These are phyloP conservation scores for Chirona hameri DNA, from an alignment of 2,888 invertebrate genomes.

Conservation along the genomic window DNA sequence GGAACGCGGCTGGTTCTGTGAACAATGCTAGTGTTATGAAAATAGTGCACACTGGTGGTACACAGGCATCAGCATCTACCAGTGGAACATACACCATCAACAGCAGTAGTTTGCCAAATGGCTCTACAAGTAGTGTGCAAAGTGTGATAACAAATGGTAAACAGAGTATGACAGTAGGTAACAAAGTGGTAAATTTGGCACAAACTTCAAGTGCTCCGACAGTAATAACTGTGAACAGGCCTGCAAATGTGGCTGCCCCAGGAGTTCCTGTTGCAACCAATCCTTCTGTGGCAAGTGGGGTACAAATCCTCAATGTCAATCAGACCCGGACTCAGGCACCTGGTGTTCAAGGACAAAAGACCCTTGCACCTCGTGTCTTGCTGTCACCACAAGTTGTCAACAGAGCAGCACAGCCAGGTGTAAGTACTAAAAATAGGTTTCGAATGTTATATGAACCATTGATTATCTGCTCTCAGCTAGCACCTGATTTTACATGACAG, in stretches of 20 bases:
- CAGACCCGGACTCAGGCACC: not conserved
- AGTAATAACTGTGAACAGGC: not conserved
- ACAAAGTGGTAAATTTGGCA: not conserved
- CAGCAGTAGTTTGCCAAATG: not conserved
- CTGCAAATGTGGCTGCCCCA: not conserved
- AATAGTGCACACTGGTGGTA: not conserved
- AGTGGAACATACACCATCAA: not conserved
- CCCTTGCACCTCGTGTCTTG: not conserved
- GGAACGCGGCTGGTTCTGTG: not conserved
- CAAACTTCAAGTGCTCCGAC: not conserved
- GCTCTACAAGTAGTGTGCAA: not conserved
- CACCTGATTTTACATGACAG: too few relatives aligned
- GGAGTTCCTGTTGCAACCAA: not conserved
- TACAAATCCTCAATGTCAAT: not conserved
- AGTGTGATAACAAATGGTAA: conserved; percentile 10
- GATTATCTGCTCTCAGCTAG: too few relatives aligned
- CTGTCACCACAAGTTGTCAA: conserved; percentile 3
- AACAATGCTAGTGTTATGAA: conserved; percentile 2
- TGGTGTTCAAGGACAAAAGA: not conserved
- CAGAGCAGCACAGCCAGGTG: conserved; percentile 29
- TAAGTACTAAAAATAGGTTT: not conserved
- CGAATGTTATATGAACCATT: not conserved
- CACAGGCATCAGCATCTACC: not conserved
- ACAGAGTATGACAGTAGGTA: not conserved
- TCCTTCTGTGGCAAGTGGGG: not conserved